Evolutionary conservation across 2,797 vertebrate genomes (phyloP).

Genomic region (Hippopotamyrus pictus): DNA sequence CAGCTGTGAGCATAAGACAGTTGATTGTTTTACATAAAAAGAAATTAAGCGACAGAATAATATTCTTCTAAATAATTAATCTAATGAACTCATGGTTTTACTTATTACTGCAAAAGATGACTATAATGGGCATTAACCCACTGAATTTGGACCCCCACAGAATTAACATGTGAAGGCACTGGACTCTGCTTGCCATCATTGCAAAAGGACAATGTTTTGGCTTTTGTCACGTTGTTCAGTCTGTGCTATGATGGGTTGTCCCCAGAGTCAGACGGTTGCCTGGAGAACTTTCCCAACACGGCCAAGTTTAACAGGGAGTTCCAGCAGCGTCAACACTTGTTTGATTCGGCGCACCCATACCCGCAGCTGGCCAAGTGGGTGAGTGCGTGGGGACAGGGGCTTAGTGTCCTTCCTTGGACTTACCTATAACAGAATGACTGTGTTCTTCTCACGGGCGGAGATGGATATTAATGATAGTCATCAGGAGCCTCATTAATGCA

Average conservation of each 20-base stretch:
- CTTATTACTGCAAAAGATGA: neutral
- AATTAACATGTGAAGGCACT: neutral
- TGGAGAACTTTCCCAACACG: conserved; percentile 90
- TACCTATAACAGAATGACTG: neutral
- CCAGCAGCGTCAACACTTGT: conserved; percentile 90
- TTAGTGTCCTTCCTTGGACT: neutral
- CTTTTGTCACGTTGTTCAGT: neutral
- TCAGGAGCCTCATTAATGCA: neutral
- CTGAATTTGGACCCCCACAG: neutral
- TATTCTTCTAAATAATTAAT: neutral
- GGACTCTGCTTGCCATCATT: neutral
- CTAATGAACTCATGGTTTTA: neutral
- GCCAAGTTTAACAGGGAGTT: conserved; percentile 94
- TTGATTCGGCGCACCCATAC: conserved; percentile 90
- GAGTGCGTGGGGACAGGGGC: conserved; percentile 46
- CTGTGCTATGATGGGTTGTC: neutral
- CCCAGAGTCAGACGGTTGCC: conserved; percentile 80
- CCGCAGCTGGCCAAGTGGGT: conserved; percentile 87
- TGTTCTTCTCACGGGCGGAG: neutral
- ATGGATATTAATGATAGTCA: neutral
- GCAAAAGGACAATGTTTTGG: neutral
- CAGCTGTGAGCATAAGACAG: neutral
- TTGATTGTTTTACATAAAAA: neutral
- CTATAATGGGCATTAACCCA: neutral
- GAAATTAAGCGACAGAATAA: neutral